Evolutionary conservation across 2,113 vertebrate genomes (phyloP).

Genomic region (Misgurnus anguillicaudatus): DNA sequence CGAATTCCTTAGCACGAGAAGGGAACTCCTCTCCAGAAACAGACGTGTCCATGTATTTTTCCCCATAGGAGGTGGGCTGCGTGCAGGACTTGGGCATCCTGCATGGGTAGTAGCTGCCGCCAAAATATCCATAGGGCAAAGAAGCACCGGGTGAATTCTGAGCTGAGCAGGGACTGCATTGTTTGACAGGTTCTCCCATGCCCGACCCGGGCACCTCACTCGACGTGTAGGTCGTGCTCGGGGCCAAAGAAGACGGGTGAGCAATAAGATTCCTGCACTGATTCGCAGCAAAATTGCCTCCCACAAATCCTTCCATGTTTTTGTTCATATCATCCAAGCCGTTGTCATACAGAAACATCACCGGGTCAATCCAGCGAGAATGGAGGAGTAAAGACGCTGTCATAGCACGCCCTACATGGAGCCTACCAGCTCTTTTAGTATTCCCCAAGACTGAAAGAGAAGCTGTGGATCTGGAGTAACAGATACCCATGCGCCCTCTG

Average conservation of each 20-base stretch:
- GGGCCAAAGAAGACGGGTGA: constrained; percentile 90
- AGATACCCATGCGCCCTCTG: constrained; percentile 81
- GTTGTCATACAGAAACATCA: constrained; percentile 99
- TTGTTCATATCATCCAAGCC: constrained; percentile 92
- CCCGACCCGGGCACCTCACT: constrained; percentile 85
- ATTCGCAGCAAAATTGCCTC: constrained; percentile 89
- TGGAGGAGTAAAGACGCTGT: constrained; percentile 98
- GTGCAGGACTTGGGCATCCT: constrained; percentile 93
- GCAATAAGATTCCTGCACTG: constrained; percentile 97
- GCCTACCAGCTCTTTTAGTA: constrained; percentile 92
- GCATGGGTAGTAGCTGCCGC: constrained; percentile 95
- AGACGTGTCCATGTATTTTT: constrained; percentile 94
- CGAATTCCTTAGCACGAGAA: constrained; percentile 93
- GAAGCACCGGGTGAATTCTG: constrained; percentile 90
- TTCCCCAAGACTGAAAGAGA: constrained; percentile 92
- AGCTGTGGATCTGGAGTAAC: constrained; percentile 78
- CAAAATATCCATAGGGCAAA: constrained; percentile 96
- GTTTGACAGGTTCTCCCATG: constrained; percentile 91
- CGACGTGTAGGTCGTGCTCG: constrained; percentile 80
- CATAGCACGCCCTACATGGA: constrained; percentile 98
- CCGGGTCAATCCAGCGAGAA: constrained; percentile 98
- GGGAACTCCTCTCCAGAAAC: constrained; percentile 92
- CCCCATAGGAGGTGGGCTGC: constrained; percentile 87
- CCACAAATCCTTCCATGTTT: constrained; percentile 93
- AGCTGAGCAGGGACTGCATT: constrained; percentile 94